phyloP scores from a whole-genome alignment of 2,113 vertebrate genomes.

The Thunnus thynnus region DNA sequence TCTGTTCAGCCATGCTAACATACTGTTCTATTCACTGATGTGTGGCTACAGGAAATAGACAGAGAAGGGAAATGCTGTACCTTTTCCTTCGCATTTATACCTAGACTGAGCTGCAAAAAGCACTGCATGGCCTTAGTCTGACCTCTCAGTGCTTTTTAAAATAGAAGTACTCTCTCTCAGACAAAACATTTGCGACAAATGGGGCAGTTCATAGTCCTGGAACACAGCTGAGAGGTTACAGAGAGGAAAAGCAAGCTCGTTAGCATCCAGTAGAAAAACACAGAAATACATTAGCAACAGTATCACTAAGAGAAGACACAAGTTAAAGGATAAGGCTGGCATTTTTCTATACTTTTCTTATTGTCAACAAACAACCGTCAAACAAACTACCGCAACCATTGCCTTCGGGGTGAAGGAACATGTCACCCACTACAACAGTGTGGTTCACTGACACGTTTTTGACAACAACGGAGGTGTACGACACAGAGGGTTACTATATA shows the following conservation, averaged over 20 bases:
- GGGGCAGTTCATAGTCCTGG: constrained; percentile 41
- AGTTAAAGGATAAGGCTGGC: no score
- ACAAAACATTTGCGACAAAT: constrained; percentile 41
- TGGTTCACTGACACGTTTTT: no score
- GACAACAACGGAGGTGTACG: no score
- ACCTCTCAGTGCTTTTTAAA: constrained; percentile 55
- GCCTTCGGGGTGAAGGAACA: no score
- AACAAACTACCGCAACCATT: no score
- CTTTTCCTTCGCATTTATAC: constrained; percentile 30
- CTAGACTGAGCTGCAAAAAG: constrained; percentile 38
- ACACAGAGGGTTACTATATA: no score
- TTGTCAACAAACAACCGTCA: no score
- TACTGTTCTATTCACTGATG: not conserved
- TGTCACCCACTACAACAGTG: no score
- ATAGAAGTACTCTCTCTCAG: constrained; percentile 44
- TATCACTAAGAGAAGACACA: not conserved
- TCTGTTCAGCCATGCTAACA: constrained; percentile 35
- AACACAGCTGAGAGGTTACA: constrained; percentile 47
- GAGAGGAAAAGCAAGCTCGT: constrained; percentile 48
- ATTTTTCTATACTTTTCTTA: no score
- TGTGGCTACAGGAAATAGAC: constrained; percentile 14
- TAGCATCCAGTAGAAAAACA: constrained; percentile 15
- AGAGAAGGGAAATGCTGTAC: constrained; percentile 2
- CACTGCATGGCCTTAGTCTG: constrained; percentile 24
- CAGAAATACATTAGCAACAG: constrained; percentile 37